phyloP scores from a whole-genome alignment of 2,797 vertebrate species.

The Sarcoramphus papa region DNA sequence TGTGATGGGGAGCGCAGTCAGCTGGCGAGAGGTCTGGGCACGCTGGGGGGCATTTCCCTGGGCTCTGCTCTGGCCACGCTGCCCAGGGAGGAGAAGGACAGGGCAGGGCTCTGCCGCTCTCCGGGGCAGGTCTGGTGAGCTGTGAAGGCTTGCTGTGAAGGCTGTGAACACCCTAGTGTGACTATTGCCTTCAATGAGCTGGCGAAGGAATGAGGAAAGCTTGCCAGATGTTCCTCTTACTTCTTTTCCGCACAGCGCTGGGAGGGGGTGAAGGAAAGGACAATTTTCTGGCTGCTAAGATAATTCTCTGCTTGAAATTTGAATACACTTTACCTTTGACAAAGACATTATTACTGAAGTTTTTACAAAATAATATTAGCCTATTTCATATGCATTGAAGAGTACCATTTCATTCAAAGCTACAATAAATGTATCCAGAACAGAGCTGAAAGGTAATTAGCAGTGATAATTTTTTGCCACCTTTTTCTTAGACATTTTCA shows the following conservation, averaged over 20 bases:
- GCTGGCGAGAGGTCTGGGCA: no score
- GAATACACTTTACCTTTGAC: not conserved
- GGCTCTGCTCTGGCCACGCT: not conserved
- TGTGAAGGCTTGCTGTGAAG: not conserved
- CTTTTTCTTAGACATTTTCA: not conserved
- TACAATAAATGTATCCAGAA: not conserved
- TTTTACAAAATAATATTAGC: not conserved
- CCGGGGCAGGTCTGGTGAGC: not conserved
- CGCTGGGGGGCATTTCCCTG: fast-evolving
- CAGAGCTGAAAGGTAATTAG: not conserved
- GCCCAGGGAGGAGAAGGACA: not conserved
- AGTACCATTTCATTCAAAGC: not conserved
- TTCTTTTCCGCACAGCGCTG: fast-evolving
- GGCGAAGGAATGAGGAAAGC: not conserved
- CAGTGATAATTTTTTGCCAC: not conserved
- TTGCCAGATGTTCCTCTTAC: not conserved
- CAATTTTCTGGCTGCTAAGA: not conserved
- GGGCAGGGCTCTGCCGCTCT: not conserved
- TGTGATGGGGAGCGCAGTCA: fast-evolving
- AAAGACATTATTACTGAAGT: not conserved
- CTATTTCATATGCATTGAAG: not conserved
- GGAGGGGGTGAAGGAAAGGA: not conserved
- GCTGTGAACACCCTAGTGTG: not conserved
- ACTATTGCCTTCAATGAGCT: not conserved
- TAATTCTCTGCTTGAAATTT: not conserved